Evolutionary conservation across 1,140 invertebrate genomes (phyloP).

Genomic region (Trachelipus rathkii): DNA sequence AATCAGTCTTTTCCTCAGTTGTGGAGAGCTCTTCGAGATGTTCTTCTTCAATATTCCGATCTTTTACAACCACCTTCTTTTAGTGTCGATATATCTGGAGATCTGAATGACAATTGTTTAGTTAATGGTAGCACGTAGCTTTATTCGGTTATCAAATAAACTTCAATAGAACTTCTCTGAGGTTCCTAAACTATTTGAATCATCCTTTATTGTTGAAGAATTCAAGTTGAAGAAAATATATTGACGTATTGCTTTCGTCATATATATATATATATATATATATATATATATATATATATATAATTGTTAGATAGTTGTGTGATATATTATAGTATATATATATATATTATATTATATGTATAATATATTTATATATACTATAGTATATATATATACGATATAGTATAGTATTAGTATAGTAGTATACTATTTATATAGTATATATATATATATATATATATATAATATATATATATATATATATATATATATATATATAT

Average conservation of each 20-base stretch:
- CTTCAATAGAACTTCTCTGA: background rate
- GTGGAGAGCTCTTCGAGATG: slow-evolving; percentile 41
- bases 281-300: slow-evolving; percentile 7
- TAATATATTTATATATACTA: no score
- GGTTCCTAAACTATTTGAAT: no score
- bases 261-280: slow-evolving; percentile 8
- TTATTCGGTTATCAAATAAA: slow-evolving; percentile 23
- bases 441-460: no score
- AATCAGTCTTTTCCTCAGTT: slow-evolving; percentile 36
- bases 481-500: no score
- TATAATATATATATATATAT: no score
- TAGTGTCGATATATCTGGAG: background rate
- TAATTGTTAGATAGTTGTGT: no score
- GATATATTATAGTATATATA: no score
- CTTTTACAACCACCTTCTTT: slow-evolving; percentile 38
- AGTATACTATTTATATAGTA: no score
- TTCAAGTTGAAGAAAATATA: no score
- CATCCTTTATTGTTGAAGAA: no score
- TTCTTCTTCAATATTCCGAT: slow-evolving; percentile 43
- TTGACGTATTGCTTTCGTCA: background rate
- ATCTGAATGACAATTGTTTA: slow-evolving; percentile 7
- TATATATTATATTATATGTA: slow-evolving; percentile 10
- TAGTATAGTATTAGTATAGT: no score
- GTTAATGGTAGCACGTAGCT: slow-evolving; percentile 21
- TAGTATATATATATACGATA: no score